Base-by-base conservation (phyloP, 2,797 vertebrate genomes). In the Cephalopachus bancanus region DNA sequence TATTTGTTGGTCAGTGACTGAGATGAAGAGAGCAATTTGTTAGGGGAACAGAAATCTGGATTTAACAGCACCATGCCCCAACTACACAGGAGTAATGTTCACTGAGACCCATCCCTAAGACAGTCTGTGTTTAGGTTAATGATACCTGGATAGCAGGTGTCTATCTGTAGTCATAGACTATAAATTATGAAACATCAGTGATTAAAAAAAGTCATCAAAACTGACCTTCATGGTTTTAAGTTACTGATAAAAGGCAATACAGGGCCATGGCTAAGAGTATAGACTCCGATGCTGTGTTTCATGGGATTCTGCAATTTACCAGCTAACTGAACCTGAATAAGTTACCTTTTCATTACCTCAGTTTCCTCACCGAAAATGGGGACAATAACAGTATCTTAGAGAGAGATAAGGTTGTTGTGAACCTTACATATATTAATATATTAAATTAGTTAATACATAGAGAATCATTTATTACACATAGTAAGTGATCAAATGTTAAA, bases 201-300 rank as follows among this genome's bases (percentile, higher is more conserved):
- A 90, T 49, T 67, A 94, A 95, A 94, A 89, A 94, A 86, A 94
- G 20, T n/a, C 5, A 91, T 67, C 88, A 90, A 83, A 94, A 60
- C 67, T 59, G 37, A 71, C 62, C 37, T 49, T 84, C 11, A 51
- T 64, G 88, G 72, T 91, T 93, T 87, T 72, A 89, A 92, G 60
- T 89, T 89, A 89, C 2, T 94, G 71, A 93, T 10, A 57, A 74
- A 81, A 96, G 59, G 17, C 10, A 74, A 22, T 51, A 81, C 1
- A 85, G 26, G 24, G 60, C 55, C 14, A 22, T 33, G 4, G 19
- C 65, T 91, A 71, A 88, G 26, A 92, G n/a, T 55, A 81, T 12
- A 83, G 26, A 24, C 85, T 84, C 26, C 33, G 16, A 76, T 92
- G n/a, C 8, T 91, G 12, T 30, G 72, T 89, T 94, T 92, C 33